Percentiles rank a stretch among this genome's conserved stretches.
Evolutionary conservation across 2,797 vertebrate species (phyloP).

Genomic region (Melanotaenia parkinsoni): DNA sequence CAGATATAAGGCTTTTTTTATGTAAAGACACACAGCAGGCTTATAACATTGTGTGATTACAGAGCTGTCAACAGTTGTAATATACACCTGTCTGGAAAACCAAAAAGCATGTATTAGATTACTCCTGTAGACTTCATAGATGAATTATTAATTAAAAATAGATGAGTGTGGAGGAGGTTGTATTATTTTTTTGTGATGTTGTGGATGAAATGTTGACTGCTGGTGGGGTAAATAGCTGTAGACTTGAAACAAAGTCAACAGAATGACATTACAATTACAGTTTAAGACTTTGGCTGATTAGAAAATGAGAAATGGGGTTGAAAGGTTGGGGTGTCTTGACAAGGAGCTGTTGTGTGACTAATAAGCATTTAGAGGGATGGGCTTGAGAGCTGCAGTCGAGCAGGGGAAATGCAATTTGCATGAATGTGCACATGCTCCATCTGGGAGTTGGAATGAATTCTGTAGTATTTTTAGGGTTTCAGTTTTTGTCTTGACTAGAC

Average conservation of each 20-base stretch:
- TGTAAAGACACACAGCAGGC: conserved; percentile 35
- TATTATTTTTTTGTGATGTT: conserved; percentile 16
- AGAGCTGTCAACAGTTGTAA: not conserved
- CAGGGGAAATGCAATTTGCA: conserved; percentile 13
- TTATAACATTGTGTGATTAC: conserved; percentile 14
- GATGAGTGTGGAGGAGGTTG: conserved; percentile 7
- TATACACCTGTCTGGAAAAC: conserved; percentile 27
- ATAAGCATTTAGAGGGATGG: conserved; percentile 51
- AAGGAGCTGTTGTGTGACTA: conserved; percentile 65
- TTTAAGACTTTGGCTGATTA: conserved; percentile 68
- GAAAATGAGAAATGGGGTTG: conserved; percentile 66
- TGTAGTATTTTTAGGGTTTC: not conserved
- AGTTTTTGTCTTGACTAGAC: not conserved
- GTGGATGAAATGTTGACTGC: conserved; percentile 8
- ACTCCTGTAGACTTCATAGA: conserved; percentile 10
- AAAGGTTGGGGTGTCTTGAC: conserved; percentile 62
- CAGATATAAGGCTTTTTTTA: conserved; percentile 26
- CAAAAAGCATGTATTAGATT: conserved; percentile 6
- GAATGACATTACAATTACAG: conserved; percentile 70
- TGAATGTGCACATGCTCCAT: not conserved
- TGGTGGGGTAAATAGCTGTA: conserved; percentile 11
- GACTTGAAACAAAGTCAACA: conserved; percentile 61
- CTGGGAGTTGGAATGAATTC: not conserved
- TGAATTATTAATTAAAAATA: conserved; percentile 3
- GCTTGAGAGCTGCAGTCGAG: conserved; percentile 19